Base-by-base conservation (phyloP, 2,113 vertebrate species). In the Proteles cristata region DNA sequence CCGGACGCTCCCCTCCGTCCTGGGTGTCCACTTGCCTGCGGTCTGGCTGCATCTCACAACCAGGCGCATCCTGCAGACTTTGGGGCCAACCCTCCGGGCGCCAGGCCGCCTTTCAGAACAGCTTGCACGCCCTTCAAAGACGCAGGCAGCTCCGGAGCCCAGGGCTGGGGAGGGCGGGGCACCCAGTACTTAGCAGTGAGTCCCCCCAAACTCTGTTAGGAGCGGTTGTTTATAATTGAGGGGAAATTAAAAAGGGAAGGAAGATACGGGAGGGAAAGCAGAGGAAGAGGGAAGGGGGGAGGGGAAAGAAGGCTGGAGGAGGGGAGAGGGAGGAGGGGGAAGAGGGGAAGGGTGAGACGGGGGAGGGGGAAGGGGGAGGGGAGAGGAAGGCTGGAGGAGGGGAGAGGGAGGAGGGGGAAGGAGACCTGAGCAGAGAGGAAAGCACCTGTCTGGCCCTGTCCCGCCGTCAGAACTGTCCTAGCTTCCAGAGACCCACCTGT, bases 301-400 rank as follows among this genome's bases (percentile, higher is more conserved):
- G n/a, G 33, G 7, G 1, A 14, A n/a, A 7, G 33, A 17, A 1
- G 17, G n/a, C 4, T 17, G n/a, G 11, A 19, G n/a, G 19, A 39
- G 11, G 28, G 4, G 21, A 0, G 58, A 23, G 19, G 58, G 55
- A 21, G 19, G 55, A 58, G 55, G 55, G 19, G 55, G 19, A 7
- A 58, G 55, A 58, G 55, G 55, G 55, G 7, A 15, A 21, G 15
- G 55, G 19, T 5, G 19, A 58, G 55, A 21, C 1, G 21, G 23
- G 12, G 23, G 23, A 39, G 21, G 11, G 7, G 2, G 73, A 12
- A 6, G 39, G 68, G 33, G 68, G 8, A n/a, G 68, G 3, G 16
- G 68, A 16, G 5, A 53, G 66, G 65, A 68, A 33, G 33, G 28
- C 31, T 33, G 66, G 33, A 15, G 25, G 65, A n/a, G n/a, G 11